Conservation (phyloP, 1,140 invertebrate species). For the Dolichoris vasculosae region DNA sequence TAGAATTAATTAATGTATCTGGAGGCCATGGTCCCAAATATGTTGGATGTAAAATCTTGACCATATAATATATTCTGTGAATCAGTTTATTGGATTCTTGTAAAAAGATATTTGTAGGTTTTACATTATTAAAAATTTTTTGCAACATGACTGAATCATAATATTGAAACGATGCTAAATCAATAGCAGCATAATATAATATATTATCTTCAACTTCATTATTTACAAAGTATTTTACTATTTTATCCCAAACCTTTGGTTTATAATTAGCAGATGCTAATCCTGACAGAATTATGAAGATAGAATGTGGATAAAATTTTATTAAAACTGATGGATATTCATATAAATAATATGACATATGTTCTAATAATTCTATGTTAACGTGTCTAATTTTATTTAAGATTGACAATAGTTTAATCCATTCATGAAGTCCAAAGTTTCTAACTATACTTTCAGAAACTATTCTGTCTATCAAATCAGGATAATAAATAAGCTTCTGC, state of each 20-base stretch:
- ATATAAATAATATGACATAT: slow-evolving; percentile 8
- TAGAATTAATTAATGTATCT: slow-evolving; percentile 56
- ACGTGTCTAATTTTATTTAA: slow-evolving; percentile 34
- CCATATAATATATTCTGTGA: slow-evolving; percentile 75
- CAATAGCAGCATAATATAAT: slow-evolving; percentile 68
- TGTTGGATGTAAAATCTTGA: slow-evolving; percentile 74
- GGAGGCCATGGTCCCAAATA: slow-evolving; percentile 69
- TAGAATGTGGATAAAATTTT: background rate
- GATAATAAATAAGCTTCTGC: slow-evolving; percentile 76
- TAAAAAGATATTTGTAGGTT: background rate
- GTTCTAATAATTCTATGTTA: slow-evolving; percentile 32
- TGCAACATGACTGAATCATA: slow-evolving; percentile 74
- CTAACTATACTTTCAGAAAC: slow-evolving; percentile 58
- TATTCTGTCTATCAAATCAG: slow-evolving; percentile 74
- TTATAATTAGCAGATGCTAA: slow-evolving; percentile 77
- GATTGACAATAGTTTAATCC: slow-evolving; percentile 8
- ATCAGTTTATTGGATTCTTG: slow-evolving; percentile 53
- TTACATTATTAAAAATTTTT: slow-evolving; percentile 69
- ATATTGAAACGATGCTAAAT: slow-evolving; percentile 75
- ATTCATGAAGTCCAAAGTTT: background rate
- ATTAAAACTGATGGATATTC: slow-evolving; percentile 24
- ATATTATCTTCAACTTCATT: slow-evolving; percentile 57
- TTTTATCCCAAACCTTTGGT: slow-evolving; percentile 76
- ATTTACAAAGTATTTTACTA: slow-evolving; percentile 64
- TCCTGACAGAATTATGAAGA: slow-evolving; percentile 50